Evolutionary conservation across 1,140 invertebrate species (phyloP), one percentile per base, ranked within the genome.

Genomic region (Hormaphis cornu): DNA sequence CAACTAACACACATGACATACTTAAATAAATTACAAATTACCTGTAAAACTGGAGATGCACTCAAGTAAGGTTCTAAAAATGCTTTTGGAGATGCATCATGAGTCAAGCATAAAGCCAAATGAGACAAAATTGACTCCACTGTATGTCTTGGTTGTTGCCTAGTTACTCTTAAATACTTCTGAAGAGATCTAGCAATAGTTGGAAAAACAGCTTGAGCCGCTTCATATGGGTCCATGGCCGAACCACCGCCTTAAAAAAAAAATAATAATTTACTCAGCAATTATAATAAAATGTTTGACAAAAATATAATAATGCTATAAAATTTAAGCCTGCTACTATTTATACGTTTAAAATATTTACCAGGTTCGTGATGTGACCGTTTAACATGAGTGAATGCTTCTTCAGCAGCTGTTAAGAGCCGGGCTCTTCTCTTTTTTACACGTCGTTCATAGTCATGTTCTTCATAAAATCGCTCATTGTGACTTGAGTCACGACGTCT

Each of bases 381-480:
- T 82, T 89, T 93, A 71, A 99, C 95, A 76, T 98, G 94, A 8
- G 93, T 93, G 77, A 98, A 98, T 0, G 95, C 94, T 77, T 98
- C 95, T 79, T 98, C 96, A 3, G 94, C 89, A 1, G 95, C 93
- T 9, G 90, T 90, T 16, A 97, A 85, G 1, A 98, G 80, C 20
- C 95, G 81, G 3, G 94, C 93, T 74, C 87, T 84, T 0, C 96
- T 81, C 77, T 98, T 98, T 69, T 89, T 84, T 18, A 98, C 92
- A 52, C 95, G 81, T 53, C 94, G 82, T 73, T 97, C 95, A 76
- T 96, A 96, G 79, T 99, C 95, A 76, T 95, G 90, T 78, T 98
- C 95, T 79, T 97, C 95, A 77, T 98, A 96, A 78, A 98, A 97
- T 18, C 93, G 82, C 78, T 98, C 95, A 78, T 97, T 97, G 79